Percentiles rank a stretch among this genome's conserved stretches.
Evolutionary conservation across 2,888 invertebrate genomes (phyloP).

Genomic region (Rapana venosa): DNA sequence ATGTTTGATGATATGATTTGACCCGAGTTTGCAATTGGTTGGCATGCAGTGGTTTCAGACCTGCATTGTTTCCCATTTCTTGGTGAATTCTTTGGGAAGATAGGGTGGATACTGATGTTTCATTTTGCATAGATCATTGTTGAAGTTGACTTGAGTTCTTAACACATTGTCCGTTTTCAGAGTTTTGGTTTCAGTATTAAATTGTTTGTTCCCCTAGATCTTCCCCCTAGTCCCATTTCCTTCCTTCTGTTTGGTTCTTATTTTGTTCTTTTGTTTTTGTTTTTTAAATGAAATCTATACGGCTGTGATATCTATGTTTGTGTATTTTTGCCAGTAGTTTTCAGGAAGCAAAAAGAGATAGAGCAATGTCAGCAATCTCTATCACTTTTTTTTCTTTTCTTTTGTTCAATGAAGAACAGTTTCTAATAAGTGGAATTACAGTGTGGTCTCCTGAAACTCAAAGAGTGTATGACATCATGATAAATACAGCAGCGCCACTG

Average conservation of each 20-base stretch:
- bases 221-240: neutral
- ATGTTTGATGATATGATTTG: neutral
- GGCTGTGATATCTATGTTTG: constrained; percentile 17
- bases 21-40: constrained; percentile 23
- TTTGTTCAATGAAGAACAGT: too few relatives aligned
- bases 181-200: neutral
- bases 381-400: neutral
- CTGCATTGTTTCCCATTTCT: neutral
- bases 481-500: neutral
- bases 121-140: too few relatives aligned
- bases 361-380: neutral
- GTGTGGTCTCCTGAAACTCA: neutral
- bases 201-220: neutral
- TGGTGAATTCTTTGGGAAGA: too few relatives aligned
- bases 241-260: neutral
- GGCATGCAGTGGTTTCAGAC: constrained; percentile 1
- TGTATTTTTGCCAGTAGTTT: neutral
- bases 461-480: neutral
- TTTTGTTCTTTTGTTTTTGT: neutral
- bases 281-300: neutral
- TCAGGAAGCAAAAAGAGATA: neutral
- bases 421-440: too few relatives aligned
- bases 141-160: too few relatives aligned
- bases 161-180: too few relatives aligned
- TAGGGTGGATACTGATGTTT: too few relatives aligned